These are phyloP conservation scores for Lepidotrigona ventralis DNA, from an alignment of 1,140 invertebrate species.

Conservation along the genomic window DNA sequence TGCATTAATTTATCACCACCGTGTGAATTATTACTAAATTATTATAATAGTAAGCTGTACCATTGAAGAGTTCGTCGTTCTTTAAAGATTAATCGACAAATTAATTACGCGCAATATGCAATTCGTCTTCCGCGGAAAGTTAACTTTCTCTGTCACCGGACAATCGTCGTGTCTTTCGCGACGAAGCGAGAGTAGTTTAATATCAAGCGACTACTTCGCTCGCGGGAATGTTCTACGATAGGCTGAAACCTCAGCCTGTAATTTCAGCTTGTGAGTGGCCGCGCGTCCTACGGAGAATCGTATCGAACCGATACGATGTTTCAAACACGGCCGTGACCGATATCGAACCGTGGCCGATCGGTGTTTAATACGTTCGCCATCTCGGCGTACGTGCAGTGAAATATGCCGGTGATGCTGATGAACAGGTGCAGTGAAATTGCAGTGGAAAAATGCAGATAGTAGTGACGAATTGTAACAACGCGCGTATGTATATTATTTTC, in stretches of 20 bases:
- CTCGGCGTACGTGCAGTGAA: background rate
- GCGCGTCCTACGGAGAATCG: background rate
- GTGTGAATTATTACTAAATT: too few relatives aligned
- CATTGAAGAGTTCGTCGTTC: too few relatives aligned
- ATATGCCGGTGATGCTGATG: background rate
- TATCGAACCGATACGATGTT: background rate
- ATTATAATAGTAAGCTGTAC: too few relatives aligned
- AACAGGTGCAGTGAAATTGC: constrained; percentile 5
- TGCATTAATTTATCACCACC: too few relatives aligned
- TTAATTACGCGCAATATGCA: too few relatives aligned
- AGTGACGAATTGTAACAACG: too few relatives aligned
- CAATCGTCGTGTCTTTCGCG: background rate
- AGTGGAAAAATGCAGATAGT: background rate
- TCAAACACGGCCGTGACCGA: background rate
- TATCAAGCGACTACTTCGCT: background rate
- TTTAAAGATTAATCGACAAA: too few relatives aligned
- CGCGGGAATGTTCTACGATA: background rate
- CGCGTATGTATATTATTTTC: background rate
- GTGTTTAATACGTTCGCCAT: background rate
- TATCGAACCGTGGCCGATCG: background rate
- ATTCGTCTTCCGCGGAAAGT: too few relatives aligned
- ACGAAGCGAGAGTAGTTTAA: background rate
- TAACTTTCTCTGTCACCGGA: background rate
- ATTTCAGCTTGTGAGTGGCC: background rate
- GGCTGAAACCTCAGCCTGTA: background rate